Conservation (phyloP, 2,797 vertebrate species). For the Dermochelys coriacea region DNA sequence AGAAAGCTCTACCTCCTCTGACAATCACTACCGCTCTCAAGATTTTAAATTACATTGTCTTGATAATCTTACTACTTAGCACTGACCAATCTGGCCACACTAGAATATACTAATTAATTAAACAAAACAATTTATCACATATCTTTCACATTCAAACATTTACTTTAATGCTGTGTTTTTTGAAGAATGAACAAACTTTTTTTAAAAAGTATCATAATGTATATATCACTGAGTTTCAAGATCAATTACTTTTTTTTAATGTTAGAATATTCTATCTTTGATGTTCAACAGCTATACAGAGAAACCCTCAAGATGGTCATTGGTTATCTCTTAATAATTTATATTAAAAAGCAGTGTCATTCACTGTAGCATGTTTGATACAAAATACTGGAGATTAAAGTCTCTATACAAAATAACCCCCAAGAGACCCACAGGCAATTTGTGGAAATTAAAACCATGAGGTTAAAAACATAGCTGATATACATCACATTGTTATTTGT, state of each 20-base stretch:
- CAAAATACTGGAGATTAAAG: constrained; percentile 53
- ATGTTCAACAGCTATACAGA: constrained; percentile 63
- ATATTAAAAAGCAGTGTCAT: constrained; percentile 62
- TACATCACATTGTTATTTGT: constrained; percentile 13
- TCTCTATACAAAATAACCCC: constrained; percentile 6
- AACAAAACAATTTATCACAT: constrained; percentile 26
- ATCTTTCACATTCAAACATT: constrained; percentile 45
- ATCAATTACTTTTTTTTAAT: constrained; percentile 65
- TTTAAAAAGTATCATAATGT: constrained; percentile 17
- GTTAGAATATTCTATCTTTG: constrained; percentile 62
- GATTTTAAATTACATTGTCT: constrained; percentile 19
- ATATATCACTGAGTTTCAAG: constrained; percentile 42
- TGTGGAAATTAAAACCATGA: constrained; percentile 27
- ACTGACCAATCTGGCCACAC: constrained; percentile 26
- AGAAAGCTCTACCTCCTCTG: constrained; percentile 30
- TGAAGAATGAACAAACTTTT: constrained; percentile 14
- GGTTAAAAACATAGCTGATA: constrained; percentile 31
- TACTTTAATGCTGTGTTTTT: constrained; percentile 42
- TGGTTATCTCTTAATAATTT: constrained; percentile 62
- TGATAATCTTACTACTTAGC: constrained; percentile 39
- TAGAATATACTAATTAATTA: neutral
- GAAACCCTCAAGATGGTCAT: constrained; percentile 60
- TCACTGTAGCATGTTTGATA: constrained; percentile 25
- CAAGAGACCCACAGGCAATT: constrained; percentile 18
- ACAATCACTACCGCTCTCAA: constrained; percentile 16